Evolutionary conservation across 2,113 vertebrate genomes (phyloP).

Genomic region (Cyphomyrus plagiostoma): DNA sequence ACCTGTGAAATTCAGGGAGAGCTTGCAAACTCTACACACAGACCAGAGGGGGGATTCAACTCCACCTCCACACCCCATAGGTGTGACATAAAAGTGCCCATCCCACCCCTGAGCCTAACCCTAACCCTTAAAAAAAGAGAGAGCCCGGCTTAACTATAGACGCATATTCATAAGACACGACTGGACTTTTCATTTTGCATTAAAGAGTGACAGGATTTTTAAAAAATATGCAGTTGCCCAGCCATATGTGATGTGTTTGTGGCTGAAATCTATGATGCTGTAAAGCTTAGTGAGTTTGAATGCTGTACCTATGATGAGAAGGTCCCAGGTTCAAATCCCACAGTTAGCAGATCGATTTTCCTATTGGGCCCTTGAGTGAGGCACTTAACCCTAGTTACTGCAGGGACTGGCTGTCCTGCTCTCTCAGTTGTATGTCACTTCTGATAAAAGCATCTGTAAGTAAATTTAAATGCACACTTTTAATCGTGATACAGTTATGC

Average conservation of each 20-base stretch:
- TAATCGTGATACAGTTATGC: neutral
- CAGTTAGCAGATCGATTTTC: neutral
- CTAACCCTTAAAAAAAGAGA: neutral
- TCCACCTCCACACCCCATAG: neutral
- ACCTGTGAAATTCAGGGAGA: neutral
- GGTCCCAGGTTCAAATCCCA: neutral
- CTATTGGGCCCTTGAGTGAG: neutral
- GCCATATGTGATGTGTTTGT: neutral
- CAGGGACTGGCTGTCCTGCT: neutral
- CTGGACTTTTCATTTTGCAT: neutral
- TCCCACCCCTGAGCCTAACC: neutral
- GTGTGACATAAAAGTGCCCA: neutral
- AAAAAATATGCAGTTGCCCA: neutral
- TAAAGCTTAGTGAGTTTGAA: neutral
- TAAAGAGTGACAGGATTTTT: neutral
- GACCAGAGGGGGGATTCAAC: neutral
- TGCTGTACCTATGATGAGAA: neutral
- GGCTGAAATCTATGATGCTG: neutral
- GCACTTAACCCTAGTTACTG: neutral
- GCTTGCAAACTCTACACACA: neutral
- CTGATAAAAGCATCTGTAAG: neutral
- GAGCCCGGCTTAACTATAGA: neutral
- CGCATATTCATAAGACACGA: neutral
- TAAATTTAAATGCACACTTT: neutral
- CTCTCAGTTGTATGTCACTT: neutral